Evolutionary conservation across 2,888 invertebrate species (phyloP), one percentile per base, ranked within the genome.

Genomic region (Philhelius pedissequus): DNA sequence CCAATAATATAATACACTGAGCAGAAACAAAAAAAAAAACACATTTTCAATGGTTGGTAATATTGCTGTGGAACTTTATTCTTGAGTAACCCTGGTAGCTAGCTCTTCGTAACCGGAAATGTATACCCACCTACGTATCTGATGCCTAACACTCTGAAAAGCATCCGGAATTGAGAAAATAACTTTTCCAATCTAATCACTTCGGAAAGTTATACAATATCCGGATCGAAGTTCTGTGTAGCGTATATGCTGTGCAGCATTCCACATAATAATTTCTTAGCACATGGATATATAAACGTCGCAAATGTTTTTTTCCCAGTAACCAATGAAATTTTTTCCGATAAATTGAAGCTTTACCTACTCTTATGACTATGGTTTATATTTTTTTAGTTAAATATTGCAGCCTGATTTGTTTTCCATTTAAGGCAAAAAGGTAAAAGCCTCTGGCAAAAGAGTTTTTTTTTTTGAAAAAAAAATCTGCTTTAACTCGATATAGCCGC

Each of bases 161-260:
- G 52, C 68, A 60, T 62, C 48, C 62, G 56, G 48, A 75, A 75
- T 75, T 70, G 50, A 43, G 4, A 70, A n/a, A 70, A 71, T 81
- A 81, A 71, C 70, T 81, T 81, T 81, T 70, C 64, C 76, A 76
- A 81, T 81, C 76, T 70, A 81, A 71, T 81, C 76, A 56, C 50
- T 76, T 25, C 70, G 64, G 40, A 81, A 75, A 70, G 80, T 81
- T 76, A 70, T 58, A 32, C 45, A 66, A 70, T 76, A 70, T 76
- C 76, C 64, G 48, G 40, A 56, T 70, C 50, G 32, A 70, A 74
- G 52, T 54, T 68, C n/a, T 56, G 13, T 66, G 15, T 43, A n/a
- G 32, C 43, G 25, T 15, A 7, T 58, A 58, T 73, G 52, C 56
- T 48, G n/a, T n/a, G 48, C 56, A 45, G 30, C 35, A 74, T 32